phyloP scores from a whole-genome alignment of 2,888 invertebrate species.

The Leucophora obtusa region DNA sequence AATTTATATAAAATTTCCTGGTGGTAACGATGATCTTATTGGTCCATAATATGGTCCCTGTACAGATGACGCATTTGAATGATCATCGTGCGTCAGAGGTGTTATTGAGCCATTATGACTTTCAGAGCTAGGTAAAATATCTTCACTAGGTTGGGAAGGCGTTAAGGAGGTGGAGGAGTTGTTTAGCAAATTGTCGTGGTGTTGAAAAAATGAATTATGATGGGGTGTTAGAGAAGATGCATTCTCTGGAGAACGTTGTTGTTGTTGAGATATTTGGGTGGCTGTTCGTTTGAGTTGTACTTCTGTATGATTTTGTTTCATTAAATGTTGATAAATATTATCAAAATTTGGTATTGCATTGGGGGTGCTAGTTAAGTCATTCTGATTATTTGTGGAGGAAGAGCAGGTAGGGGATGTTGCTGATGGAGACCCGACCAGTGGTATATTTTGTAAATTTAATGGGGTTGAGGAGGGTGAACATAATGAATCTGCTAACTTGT shows the following conservation, averaged over 20 bases:
- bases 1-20: slow-evolving; percentile 46
- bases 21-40: slow-evolving; percentile 43
- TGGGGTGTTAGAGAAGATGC: slow-evolving; percentile 9
- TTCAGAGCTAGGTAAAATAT: slow-evolving; percentile 57
- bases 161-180: slow-evolving; percentile 24
- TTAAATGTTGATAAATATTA: slow-evolving; percentile 60
- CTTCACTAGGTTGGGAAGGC: not conserved
- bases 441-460: slow-evolving; percentile 39
- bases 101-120: slow-evolving; percentile 56
- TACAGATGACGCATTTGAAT: slow-evolving; percentile 50
- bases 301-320: slow-evolving; percentile 52
- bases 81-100: slow-evolving; percentile 53
- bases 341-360: slow-evolving; percentile 56
- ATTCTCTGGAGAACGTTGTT: not conserved
- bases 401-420: slow-evolving; percentile 13
- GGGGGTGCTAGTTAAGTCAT: slow-evolving; percentile 2
- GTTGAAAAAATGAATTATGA: slow-evolving; percentile 35
- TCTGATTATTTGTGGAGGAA: not conserved
- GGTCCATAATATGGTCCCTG: slow-evolving; percentile 56
- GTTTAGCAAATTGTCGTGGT: slow-evolving; percentile 22
- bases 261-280: slow-evolving; percentile 22
- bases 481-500: not conserved
- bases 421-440: slow-evolving; percentile 26
- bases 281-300: slow-evolving; percentile 23
- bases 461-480: slow-evolving; percentile 8